Percentiles rank a stretch among this genome's conserved stretches.
Evolutionary conservation across 2,113 vertebrate genomes (phyloP).

Genomic region (Vulpes vulpes): DNA sequence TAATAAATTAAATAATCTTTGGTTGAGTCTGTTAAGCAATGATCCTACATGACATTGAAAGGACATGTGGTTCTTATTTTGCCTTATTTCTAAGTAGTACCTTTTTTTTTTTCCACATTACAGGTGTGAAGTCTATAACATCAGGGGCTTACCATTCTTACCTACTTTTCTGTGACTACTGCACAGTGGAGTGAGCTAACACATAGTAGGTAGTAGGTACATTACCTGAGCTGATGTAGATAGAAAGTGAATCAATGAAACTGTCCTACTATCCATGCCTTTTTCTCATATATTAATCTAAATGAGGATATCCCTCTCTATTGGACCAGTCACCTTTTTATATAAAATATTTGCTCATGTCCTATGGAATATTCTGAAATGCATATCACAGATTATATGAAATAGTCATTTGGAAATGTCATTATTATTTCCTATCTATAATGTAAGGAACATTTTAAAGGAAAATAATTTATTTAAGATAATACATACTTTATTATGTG

Average conservation of each 20-base stretch:
- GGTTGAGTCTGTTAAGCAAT: neutral
- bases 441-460: neutral
- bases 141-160: neutral
- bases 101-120: neutral
- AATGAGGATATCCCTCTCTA: rapidly evolving
- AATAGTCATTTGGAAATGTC: neutral
- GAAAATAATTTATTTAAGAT: neutral
- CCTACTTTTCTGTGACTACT: neutral
- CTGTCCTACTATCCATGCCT: neutral
- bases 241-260: neutral
- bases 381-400: neutral
- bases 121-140: neutral
- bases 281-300: neutral
- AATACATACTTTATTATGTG: neutral
- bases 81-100: neutral
- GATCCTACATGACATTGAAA: neutral
- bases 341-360: neutral
- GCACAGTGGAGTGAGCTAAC: neutral
- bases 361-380: neutral
- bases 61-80: neutral
- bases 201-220: neutral
- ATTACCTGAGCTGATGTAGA: neutral
- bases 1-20: neutral
- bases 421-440: neutral
- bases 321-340: neutral